Evolutionary conservation across 2,888 invertebrate genomes (phyloP), one percentile per base, ranked within the genome.

Genomic region (Clitarchus hookeri): DNA sequence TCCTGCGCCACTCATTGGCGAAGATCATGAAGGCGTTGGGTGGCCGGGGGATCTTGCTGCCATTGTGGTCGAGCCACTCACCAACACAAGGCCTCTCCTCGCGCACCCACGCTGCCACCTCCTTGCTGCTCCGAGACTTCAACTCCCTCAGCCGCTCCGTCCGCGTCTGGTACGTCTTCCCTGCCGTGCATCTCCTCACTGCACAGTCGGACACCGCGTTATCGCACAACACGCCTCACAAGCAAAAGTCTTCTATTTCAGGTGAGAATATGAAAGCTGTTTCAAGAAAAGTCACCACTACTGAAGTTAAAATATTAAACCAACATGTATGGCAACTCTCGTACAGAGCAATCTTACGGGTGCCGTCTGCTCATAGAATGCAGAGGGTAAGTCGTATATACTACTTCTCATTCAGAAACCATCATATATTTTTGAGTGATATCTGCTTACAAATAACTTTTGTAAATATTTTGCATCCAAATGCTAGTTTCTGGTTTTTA

Each of bases 11-110:
- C 88, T 93, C 92, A 88, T 92, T 92, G 2, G 92, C 92, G 89
- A 93, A 93, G 85, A 93, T 91, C 92, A 93, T 93, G 89, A 93
- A 93, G 6, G 93, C 92, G 89, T 92, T 93, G 0, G 92, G 92
- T 12, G 93, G 92, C 85, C 92, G 90, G 16, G 91, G 91, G 85
- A 91, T 91, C 89, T 91, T 91, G 84, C 88, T 89, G 79, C 86
- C 80, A 16, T 85, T 83, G 77, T 84, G 83, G 25, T 86, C 85
- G 26, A 80, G 85, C 86, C 85, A 86, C 12, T 84, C 83, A 23
- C 26, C 54, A 13, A 36, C 25, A 26, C 19, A 8, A 3, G 77
- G 48, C 48, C 82, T 84, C 85, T 88, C 84, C 53, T 79, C 85
- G 23, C 77, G 26, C 26, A 44, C 44, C 16, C 77, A 77, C 27